Evolutionary conservation across 1,140 invertebrate genomes (phyloP), one percentile per base, ranked within the genome.

Genomic region (Ceratoteleas bidentatus): DNA sequence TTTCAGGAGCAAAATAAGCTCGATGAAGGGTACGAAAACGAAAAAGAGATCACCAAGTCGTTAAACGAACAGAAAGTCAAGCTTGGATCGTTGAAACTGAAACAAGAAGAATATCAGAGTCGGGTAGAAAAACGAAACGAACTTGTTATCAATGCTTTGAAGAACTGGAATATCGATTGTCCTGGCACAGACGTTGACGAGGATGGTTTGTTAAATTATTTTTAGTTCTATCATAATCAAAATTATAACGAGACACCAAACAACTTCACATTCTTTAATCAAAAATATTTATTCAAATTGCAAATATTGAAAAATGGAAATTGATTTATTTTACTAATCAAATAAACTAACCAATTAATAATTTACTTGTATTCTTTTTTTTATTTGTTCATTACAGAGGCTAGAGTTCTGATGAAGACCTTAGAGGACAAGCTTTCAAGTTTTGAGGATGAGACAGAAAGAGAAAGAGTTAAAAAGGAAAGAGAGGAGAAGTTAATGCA

Each of bases 351-450:
- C n/a, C 40, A 10, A 3, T n/a, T 43, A 3, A 49, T 43, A 43
- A 10, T 43, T 43, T 1, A 49, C 13, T 24, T 52, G 4, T n/a
- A n/a, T n/a, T n/a, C n/a, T n/a, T 24, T 24, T 5, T 2, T 7
- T 9, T 24, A 58, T 65, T 47, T 62, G 43, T 40, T 40, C 50
- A 73, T 83, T 81, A 60, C 14, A 90, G 89, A 90, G 14, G 73
- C 85, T 45, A 64, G 47, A 40, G 53, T 45, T 49, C 57, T 81
- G 32, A 86, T 90, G 14, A 82, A 86, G 68, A 84, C 84, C 53
- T 89, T 93, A 14, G 87, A 86, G 8, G 85, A 89, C 9, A 93
- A 92, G 60, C 82, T 50, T 81, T 87, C 49, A 75, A 84, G 13
- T 80, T 93, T 32, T 38, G 57, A 80, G 66, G 49, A 47, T 9